Evolutionary conservation across 1,140 invertebrate genomes (phyloP).

Genomic region (Metaphire vulgaris): DNA sequence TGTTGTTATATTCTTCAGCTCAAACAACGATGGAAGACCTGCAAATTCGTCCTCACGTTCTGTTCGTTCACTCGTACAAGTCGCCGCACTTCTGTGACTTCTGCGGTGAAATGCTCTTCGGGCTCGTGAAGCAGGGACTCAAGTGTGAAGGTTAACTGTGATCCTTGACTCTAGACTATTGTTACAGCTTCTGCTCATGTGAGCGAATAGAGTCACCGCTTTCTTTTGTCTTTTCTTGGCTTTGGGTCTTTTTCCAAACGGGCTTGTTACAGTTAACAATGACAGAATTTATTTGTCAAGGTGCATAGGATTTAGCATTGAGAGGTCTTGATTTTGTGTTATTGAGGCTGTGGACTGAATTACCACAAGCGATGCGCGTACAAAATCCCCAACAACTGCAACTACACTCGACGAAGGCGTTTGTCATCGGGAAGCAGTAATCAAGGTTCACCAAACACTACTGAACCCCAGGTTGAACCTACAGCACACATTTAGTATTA

Average conservation of each 20-base stretch:
- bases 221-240: too few relatives aligned
- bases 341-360: constrained; percentile 86
- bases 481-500: too few relatives aligned
- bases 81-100: constrained; percentile 95
- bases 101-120: constrained; percentile 99
- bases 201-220: too few relatives aligned
- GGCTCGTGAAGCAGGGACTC: constrained; percentile 90
- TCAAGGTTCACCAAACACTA: constrained; percentile 16
- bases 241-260: too few relatives aligned
- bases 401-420: constrained; percentile 17
- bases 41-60: constrained; percentile 75
- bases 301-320: too few relatives aligned
- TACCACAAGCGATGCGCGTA: constrained; percentile 98
- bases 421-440: constrained; percentile 34
- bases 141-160: constrained; percentile 88
- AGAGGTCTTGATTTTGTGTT: constrained; percentile 14
- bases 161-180: neutral
- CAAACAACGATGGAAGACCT: constrained; percentile 66
- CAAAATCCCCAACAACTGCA: constrained; percentile 96
- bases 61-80: constrained; percentile 95
- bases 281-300: too few relatives aligned
- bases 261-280: too few relatives aligned
- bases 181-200: neutral
- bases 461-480: constrained; percentile 7
- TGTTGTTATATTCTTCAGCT: constrained; percentile 59